These are phyloP conservation scores for Aphis gossypii DNA, from an alignment of 1,140 invertebrate species.

Conservation along the genomic window DNA sequence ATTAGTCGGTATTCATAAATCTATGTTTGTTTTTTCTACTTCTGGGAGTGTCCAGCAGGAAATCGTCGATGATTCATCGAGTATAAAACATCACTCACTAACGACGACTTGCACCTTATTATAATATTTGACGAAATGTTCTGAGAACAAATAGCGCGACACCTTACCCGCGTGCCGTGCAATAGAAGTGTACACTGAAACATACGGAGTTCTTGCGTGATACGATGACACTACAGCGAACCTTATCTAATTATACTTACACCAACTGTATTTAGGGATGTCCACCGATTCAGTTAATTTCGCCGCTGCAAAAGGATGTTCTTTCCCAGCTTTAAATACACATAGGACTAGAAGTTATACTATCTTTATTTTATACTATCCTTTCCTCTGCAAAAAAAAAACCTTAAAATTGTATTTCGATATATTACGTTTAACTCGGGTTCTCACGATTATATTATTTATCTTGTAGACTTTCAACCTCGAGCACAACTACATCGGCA, in stretches of 20 bases:
- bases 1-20: constrained; percentile 36
- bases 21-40: not conserved
- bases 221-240: no score
- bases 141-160: not conserved
- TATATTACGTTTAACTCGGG: not conserved
- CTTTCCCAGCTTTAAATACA: no score
- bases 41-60: not conserved
- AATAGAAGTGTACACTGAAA: not conserved
- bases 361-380: no score
- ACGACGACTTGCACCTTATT: not conserved
- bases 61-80: constrained; percentile 41
- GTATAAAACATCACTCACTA: not conserved
- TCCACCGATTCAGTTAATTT: no score
- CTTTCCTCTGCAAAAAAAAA: no score
- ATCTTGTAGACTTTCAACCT: not conserved
- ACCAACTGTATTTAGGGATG: no score
- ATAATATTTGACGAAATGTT: not conserved
- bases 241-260: no score
- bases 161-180: no score
- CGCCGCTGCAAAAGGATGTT: no score
- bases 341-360: no score
- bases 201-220: no score
- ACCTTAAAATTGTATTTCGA: not conserved
- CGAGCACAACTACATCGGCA: constrained; percentile 5
- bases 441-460: not conserved